Percentiles rank a stretch among this genome's conserved stretches.
phyloP scores from a whole-genome alignment of 2,113 vertebrate species.

The Gila orcuttii region DNA sequence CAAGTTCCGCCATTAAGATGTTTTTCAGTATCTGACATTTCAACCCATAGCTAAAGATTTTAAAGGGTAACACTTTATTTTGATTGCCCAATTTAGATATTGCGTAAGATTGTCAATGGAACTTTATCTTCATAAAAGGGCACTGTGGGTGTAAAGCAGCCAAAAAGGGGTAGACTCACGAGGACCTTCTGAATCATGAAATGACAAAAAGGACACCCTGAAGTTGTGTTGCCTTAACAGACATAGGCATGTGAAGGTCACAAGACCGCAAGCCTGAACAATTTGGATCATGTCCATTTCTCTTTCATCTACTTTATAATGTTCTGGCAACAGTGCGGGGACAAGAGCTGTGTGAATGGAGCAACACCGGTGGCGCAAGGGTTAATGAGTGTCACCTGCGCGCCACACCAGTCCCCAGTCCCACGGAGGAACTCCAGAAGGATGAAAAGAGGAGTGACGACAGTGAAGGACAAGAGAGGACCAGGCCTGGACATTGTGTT shows the following conservation, averaged over 20 bases:
- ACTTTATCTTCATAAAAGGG: neutral
- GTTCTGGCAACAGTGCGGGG: too few relatives aligned
- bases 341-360: too few relatives aligned
- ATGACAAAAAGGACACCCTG: neutral
- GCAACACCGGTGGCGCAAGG: too few relatives aligned
- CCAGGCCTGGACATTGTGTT: too few relatives aligned
- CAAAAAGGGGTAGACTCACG: neutral
- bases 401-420: too few relatives aligned
- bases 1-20: neutral
- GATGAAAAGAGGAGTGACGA: too few relatives aligned
- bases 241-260: neutral
- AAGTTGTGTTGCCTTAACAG: neutral
- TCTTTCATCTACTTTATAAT: neutral
- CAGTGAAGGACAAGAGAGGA: too few relatives aligned
- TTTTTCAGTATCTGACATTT: constrained; percentile 4
- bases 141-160: neutral
- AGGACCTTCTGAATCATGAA: neutral
- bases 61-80: too few relatives aligned
- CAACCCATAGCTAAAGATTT: neutral
- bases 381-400: too few relatives aligned
- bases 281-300: neutral
- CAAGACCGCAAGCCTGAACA: neutral
- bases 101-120: neutral
- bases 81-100: neutral
- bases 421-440: too few relatives aligned